Evolutionary conservation across 2,888 invertebrate species (phyloP).

Genomic region (Conchocele bisecta): DNA sequence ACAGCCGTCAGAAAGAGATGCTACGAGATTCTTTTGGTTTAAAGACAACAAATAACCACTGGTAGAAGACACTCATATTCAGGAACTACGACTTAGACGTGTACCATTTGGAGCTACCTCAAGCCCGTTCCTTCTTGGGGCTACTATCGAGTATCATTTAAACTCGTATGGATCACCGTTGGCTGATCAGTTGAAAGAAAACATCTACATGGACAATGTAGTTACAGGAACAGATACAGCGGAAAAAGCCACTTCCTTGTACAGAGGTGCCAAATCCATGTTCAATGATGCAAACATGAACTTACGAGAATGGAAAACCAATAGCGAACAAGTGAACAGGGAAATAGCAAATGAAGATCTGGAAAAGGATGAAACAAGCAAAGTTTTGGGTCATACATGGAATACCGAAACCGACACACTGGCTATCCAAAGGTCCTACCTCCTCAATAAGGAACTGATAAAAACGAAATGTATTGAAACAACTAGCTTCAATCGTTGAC

Average conservation of each 20-base stretch:
- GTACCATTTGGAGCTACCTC: conserved; percentile 35
- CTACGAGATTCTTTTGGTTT: conserved; percentile 41
- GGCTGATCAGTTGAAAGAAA: conserved; percentile 13
- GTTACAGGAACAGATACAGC: conserved; percentile 21
- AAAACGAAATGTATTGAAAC: not conserved
- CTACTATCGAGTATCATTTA: conserved; percentile 31
- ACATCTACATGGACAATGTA: conserved; percentile 37
- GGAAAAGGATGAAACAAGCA: not conserved
- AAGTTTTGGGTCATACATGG: conserved; percentile 30
- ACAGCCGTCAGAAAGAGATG: conserved; percentile 32
- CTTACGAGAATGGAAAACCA: conserved; percentile 34
- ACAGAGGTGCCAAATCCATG: conserved; percentile 18
- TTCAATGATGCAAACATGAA: conserved; percentile 34
- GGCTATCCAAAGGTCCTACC: not conserved
- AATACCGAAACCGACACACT: conserved; percentile 2
- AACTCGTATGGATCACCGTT: conserved; percentile 7
- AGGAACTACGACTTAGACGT: conserved; percentile 27
- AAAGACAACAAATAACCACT: conserved; percentile 16
- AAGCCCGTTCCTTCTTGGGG: conserved; percentile 26
- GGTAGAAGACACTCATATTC: conserved; percentile 1
- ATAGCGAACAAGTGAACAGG: conserved; percentile 7
- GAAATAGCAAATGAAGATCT: not conserved
- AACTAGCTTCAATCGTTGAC: not conserved
- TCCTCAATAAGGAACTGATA: not conserved
- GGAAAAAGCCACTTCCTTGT: conserved; percentile 6